Percentiles rank a stretch among this genome's conserved stretches.
Conservation (phyloP, 2,888 invertebrate genomes). For the Lepidonotus clava region DNA sequence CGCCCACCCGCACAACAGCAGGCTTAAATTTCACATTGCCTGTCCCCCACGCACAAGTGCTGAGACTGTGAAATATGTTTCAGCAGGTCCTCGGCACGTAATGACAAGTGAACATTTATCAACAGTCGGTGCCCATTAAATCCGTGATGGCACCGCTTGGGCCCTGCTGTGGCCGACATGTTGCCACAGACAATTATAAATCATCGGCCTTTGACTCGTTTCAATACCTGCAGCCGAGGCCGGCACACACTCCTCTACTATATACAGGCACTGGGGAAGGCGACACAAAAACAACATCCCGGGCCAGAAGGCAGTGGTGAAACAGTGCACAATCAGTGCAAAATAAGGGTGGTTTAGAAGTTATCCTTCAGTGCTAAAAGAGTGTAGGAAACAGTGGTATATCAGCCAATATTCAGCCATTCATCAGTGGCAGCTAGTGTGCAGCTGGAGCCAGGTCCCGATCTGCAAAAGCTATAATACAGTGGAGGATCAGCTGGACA, state of each 20-base stretch:
- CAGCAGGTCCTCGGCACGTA: not conserved
- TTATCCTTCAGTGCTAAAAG: too few species aligned
- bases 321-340: too few species aligned
- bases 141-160: slow-evolving; percentile 45
- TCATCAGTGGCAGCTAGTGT: too few species aligned
- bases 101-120: slow-evolving; percentile 48
- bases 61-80: slow-evolving; percentile 25
- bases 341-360: too few species aligned
- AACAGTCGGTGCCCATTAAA: slow-evolving; percentile 34
- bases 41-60: not conserved
- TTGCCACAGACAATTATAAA: slow-evolving; percentile 47
- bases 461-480: too few species aligned
- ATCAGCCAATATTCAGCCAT: too few species aligned
- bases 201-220: slow-evolving; percentile 16
- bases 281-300: slow-evolving; percentile 1
- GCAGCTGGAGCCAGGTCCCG: too few species aligned
- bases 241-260: not conserved
- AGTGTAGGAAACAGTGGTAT: too few species aligned
- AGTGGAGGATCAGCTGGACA: too few species aligned
- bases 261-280: not conserved
- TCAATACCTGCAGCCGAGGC: not conserved
- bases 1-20: slow-evolving; percentile 32
- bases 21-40: slow-evolving; percentile 47
- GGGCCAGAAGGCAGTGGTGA: too few species aligned
- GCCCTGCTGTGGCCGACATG: slow-evolving; percentile 43